phyloP scores from a whole-genome alignment of 2,113 vertebrate species.

The Pterocles gutturalis region DNA sequence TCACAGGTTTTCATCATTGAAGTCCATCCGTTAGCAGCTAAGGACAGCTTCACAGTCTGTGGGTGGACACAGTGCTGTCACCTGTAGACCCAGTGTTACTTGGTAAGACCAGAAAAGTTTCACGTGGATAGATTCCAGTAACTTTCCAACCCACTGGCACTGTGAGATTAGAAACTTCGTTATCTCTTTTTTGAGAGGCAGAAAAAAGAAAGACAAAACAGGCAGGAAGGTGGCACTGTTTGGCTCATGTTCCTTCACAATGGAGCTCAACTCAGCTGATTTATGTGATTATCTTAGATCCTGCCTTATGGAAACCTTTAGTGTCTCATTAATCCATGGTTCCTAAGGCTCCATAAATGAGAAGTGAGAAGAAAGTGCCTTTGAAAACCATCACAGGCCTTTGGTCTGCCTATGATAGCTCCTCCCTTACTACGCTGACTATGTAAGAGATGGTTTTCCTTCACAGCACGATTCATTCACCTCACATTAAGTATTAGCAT shows the following conservation, averaged over 20 bases:
- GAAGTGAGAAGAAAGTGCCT: background rate
- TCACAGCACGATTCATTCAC: background rate
- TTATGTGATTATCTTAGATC: background rate
- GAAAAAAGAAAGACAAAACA: background rate
- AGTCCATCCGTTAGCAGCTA: background rate
- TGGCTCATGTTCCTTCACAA: background rate
- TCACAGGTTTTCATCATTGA: background rate
- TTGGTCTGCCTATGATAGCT: background rate
- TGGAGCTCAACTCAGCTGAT: background rate
- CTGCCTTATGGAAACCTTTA: background rate
- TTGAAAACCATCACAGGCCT: background rate
- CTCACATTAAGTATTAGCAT: background rate
- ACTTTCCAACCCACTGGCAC: fast-evolving
- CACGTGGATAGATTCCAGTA: fast-evolving
- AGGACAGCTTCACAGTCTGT: fast-evolving
- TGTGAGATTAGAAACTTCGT: background rate
- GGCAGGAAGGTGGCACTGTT: background rate
- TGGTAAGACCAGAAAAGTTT: background rate
- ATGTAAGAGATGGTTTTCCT: fast-evolving
- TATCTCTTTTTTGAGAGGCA: background rate
- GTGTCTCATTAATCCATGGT: background rate
- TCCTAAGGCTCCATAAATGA: background rate
- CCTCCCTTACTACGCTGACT: background rate
- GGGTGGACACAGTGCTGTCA: background rate
- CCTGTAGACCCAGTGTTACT: background rate